phyloP scores from a whole-genome alignment of 2,113 vertebrate species.

The Tragulus kanchil region DNA sequence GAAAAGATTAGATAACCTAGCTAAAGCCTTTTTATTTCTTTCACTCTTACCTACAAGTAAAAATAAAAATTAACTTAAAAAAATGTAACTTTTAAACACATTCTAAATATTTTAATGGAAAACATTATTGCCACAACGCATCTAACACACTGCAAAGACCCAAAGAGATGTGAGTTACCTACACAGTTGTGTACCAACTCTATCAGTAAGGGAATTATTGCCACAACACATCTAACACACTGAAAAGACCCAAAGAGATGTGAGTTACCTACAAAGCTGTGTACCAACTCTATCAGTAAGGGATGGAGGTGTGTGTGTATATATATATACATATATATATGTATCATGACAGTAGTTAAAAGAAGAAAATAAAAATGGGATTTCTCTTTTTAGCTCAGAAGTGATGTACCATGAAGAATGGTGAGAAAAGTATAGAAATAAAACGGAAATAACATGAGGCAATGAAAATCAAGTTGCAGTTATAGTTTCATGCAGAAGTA shows the following conservation, averaged over 20 bases:
- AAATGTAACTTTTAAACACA: background rate
- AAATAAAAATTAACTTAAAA: constrained; percentile 1
- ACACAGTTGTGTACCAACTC: background rate
- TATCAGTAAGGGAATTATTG: background rate
- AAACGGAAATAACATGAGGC: background rate
- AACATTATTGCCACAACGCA: background rate
- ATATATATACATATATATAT: too few species aligned
- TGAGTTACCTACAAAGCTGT: background rate
- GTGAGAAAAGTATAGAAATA: background rate
- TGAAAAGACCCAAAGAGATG: constrained; percentile 9
- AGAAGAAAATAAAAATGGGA: background rate
- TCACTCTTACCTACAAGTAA: background rate
- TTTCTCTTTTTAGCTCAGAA: background rate
- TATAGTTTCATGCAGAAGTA: accelerated
- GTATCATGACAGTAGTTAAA: background rate
- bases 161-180: constrained; percentile 11
- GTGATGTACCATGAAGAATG: background rate
- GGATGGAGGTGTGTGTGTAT: background rate
- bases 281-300: accelerated
- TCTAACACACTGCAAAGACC: background rate
- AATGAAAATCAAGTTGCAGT: background rate
- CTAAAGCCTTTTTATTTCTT: background rate
- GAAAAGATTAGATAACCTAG: background rate
- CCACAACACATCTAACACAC: background rate
- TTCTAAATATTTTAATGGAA: background rate